These are phyloP conservation scores for Uropetala carovei DNA, from an alignment of 2,888 invertebrate species.

Conservation along the genomic window DNA sequence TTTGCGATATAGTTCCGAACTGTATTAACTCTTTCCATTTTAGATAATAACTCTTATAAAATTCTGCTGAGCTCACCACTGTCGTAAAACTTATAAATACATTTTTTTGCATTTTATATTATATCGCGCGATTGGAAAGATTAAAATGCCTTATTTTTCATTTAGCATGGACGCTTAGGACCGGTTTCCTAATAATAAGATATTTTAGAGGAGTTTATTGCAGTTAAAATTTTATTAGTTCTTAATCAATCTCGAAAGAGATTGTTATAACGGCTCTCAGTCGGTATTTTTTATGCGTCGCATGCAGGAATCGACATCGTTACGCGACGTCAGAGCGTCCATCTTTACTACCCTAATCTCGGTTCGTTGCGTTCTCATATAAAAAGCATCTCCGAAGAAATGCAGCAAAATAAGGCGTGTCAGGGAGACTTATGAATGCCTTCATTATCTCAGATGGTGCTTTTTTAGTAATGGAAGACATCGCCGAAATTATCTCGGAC, in stretches of 20 bases:
- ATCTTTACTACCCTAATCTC: not conserved
- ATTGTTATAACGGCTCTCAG: not conserved
- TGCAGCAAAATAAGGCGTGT: not conserved
- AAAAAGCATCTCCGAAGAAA: not conserved
- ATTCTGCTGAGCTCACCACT: no score
- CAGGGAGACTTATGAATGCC: not conserved
- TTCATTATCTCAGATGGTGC: conserved; percentile 27
- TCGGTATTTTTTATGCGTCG: not conserved
- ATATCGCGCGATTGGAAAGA: no score
- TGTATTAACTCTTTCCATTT: no score
- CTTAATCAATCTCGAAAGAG: not conserved
- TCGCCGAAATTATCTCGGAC: conserved; percentile 10
- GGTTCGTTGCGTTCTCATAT: not conserved
- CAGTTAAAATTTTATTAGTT: no score
- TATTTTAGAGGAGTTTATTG: no score
- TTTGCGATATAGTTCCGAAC: no score
- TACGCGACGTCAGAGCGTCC: not conserved
- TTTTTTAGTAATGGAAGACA: conserved; percentile 30
- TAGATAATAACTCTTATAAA: no score
- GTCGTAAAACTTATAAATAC: no score
- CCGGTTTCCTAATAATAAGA: no score
- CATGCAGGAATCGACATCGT: not conserved
- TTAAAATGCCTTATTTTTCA: no score
- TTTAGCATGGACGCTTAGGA: no score
- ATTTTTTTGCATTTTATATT: no score